Evolutionary conservation across 2,888 invertebrate genomes (phyloP), one percentile per base, ranked within the genome.

Genomic region (Synergus gifuensis): DNA sequence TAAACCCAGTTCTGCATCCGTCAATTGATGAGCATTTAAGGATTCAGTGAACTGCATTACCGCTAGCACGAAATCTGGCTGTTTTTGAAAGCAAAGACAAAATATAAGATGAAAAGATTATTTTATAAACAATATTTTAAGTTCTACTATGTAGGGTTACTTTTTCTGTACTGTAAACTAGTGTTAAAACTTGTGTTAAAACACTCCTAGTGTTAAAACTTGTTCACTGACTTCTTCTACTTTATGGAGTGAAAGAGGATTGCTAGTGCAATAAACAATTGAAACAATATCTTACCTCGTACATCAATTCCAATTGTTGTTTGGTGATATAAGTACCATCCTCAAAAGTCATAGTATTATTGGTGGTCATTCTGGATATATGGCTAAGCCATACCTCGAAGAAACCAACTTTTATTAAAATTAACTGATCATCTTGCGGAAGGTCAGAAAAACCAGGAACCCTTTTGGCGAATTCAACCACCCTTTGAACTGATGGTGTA

Each of bases 351-450:
- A 99, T 93, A 85, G 95, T 95, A 76, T 95, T 94, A 81, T 95
- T 94, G 60, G 95, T 95, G 63, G 97, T 96, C 93, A 98, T 94
- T 84, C 96, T 95, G 12, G 97, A 95, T 83, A 97, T 96, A 89
- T 98, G 96, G 73, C 97, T 96, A 85, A 98, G 94, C 98, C 98
- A 99, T 83, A 98, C 96, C 93, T 99, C 99, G 92, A 98, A 98
- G 94, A 99, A 99, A 82, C 98, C 98, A 90, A 96, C 95, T 94
- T 99, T 99, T 90, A 99, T 98, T 85, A 99, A 95, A 87, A 98
- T 98, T 87, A 99, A 94, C 93, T 99, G 99, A 93, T 99, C 99
- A 91, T 98, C 98, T 93, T 99, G 98, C 78, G 96, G 95, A 87
- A 99, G 95, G 86, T 96, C 95, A 90, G 96, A 95, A 94, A 99